phyloP scores from a whole-genome alignment of 2,888 invertebrate genomes.

The Achlya flavicornis region DNA sequence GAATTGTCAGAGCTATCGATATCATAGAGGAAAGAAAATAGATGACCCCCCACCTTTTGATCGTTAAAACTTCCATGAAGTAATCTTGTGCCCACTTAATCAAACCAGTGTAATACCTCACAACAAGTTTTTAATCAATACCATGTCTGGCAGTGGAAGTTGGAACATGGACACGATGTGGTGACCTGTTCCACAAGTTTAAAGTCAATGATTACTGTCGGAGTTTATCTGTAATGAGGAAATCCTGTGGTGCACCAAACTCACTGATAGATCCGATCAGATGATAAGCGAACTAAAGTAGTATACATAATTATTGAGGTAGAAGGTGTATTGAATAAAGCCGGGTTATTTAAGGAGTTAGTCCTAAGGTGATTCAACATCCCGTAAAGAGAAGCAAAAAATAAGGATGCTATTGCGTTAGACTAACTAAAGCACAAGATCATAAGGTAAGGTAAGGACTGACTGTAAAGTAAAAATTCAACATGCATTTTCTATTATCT shows the following conservation, averaged over 20 bases:
- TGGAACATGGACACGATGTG: slow-evolving; percentile 7
- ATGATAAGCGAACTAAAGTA: background rate
- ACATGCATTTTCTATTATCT: no score
- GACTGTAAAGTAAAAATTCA: background rate
- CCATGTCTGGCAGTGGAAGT: background rate
- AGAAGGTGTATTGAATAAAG: background rate
- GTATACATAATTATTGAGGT: background rate
- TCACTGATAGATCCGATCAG: background rate
- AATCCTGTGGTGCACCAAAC: slow-evolving; percentile 1
- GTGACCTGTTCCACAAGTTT: slow-evolving; percentile 16
- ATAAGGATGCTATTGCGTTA: background rate
- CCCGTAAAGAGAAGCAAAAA: background rate
- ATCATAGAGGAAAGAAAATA: no score
- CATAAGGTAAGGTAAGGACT: no score
- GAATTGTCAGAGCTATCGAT: no score
- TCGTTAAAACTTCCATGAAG: no score
- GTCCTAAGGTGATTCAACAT: background rate
- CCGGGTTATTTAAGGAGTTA: no score
- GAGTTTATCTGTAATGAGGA: slow-evolving; percentile 4
- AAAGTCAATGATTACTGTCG: slow-evolving; percentile 3
- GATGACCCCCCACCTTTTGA: no score
- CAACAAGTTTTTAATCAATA: background rate
- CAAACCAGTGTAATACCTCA: slow-evolving; percentile 1
- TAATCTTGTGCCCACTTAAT: background rate
- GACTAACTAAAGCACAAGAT: background rate